Evolutionary conservation across 2,888 invertebrate genomes (phyloP).

Genomic region (Hydraecia micacea): DNA sequence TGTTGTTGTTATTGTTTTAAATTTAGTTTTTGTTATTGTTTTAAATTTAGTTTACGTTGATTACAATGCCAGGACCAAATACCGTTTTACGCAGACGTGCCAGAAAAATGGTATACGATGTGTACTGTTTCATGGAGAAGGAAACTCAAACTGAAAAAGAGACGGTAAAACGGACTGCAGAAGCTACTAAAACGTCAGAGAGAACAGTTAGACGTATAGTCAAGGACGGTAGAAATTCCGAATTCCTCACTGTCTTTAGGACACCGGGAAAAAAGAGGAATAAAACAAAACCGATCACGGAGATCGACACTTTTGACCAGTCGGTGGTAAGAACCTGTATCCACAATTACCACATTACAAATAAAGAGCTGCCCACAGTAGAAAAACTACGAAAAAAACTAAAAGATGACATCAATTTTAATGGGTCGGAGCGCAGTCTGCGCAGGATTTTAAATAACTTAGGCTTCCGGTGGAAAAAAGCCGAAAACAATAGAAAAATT

Average conservation of each 20-base stretch:
- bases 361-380: constrained; percentile 5
- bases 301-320: neutral
- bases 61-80: constrained; percentile 1
- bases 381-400: neutral
- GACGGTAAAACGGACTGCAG: constrained; percentile 1
- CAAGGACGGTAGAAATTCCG: neutral
- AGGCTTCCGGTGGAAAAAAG: neutral
- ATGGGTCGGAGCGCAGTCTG: neutral
- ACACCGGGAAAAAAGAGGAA: constrained; percentile 5
- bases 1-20: neutral
- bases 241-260: constrained; percentile 7
- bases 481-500: constrained; percentile 1
- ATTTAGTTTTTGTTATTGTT: too few relatives aligned
- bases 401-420: neutral
- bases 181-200: constrained; percentile 6
- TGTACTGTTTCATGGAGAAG: constrained; percentile 6
- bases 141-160: constrained; percentile 3
- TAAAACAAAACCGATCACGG: neutral
- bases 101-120: constrained; percentile 1
- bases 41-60: too few relatives aligned
- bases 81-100: neutral
- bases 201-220: neutral
- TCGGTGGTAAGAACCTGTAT: neutral
- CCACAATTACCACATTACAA: neutral
- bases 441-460: neutral